Percentiles rank a stretch among this genome's conserved stretches.
Evolutionary conservation across 2,797 vertebrate species (phyloP).

Genomic region (Chloroceryle inda): DNA sequence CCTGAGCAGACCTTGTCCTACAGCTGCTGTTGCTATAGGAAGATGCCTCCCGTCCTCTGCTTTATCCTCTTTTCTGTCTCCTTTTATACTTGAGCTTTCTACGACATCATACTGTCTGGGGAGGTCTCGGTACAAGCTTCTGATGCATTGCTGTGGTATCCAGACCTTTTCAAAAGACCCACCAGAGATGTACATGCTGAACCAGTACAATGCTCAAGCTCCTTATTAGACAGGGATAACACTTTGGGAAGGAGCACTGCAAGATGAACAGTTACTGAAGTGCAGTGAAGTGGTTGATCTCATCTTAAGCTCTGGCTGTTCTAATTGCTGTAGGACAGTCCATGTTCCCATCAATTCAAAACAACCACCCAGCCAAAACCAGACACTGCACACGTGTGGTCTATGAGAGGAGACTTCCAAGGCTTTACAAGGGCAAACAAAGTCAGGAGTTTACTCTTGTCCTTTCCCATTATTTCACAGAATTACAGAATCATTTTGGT

Average conservation of each 20-base stretch:
- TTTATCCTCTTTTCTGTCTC: neutral
- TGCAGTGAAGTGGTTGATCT: neutral
- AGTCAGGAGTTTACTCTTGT: neutral
- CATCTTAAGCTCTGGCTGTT: neutral
- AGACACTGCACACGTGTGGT: neutral
- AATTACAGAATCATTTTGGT: neutral
- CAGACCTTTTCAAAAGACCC: neutral
- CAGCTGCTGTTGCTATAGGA: neutral
- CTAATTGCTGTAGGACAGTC: accelerated
- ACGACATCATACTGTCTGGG: accelerated
- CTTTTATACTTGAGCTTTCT: neutral
- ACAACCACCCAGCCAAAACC: no score
- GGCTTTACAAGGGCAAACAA: neutral
- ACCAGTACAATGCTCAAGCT: no score
- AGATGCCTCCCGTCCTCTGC: neutral
- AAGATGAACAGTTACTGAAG: neutral
- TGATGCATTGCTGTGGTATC: neutral
- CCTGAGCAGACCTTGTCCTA: neutral
- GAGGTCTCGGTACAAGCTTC: neutral
- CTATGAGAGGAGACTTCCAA: neutral
- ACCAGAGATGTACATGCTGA: neutral
- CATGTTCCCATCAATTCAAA: neutral
- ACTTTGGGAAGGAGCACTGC: neutral
- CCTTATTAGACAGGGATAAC: neutral
- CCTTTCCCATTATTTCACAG: neutral